Evolutionary conservation across 1,140 invertebrate species (phyloP), one percentile per base, ranked within the genome.

Genomic region (Ericerus pela): DNA sequence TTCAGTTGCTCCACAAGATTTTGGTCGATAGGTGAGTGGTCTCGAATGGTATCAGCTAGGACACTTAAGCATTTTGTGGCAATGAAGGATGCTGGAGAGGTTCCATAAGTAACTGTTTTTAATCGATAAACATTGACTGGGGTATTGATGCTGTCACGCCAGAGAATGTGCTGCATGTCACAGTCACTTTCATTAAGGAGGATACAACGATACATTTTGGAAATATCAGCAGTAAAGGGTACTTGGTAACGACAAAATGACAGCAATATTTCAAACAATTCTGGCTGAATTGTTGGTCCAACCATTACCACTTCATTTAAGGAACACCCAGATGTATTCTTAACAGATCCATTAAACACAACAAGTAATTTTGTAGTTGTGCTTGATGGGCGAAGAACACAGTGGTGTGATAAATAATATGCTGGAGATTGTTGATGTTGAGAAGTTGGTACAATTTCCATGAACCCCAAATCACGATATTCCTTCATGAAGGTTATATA

Each of bases 51-150:
- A 12, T 31, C 26, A 3, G 16, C 30, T 14, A 24, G 24, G 20
- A 22, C 33, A 5, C 20, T 11, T 11, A 54, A n/a, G 18, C 53
- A 54, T 10, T 20, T 31, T 3, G 53, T 54, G 16, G 20, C 10
- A 24, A 54, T 36, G 26, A 37, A 54, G 6, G 53, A 37, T 14
- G 53, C 33, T 6, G 53, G 20, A 14, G 36, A 12, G 8, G 31
- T n/a, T 26, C 31, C 53, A 20, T 54, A 54, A 24, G 33, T 54
- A 8, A 54, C 16, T 29, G 53, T 54, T 24, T 54, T 54, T 38
- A 54, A 27, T 11, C 26, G 30, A 38, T 38, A 54, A 36, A 54
- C 36, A 16, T 33, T 22, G 27, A 54, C 27, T 31, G 18, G 33
- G 4, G n/a, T 3, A 12, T 54, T 31, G 1, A 31, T 22, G 14